Percentiles rank a stretch among this genome's conserved stretches.
Conservation (phyloP, 2,888 invertebrate genomes). For the Mongoloraphidia duomilia region DNA sequence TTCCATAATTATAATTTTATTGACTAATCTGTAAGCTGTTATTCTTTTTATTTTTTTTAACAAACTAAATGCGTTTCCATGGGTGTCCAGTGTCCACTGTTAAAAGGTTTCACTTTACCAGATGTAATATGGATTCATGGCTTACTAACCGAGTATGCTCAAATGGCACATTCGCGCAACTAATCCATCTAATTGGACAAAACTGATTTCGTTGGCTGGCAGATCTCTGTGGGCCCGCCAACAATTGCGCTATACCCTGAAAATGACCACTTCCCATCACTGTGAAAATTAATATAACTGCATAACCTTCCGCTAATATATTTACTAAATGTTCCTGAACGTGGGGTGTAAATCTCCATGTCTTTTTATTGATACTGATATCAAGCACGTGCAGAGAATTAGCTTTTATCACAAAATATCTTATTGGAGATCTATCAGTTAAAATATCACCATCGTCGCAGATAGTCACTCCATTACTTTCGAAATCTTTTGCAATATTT, state of each 20-base stretch:
- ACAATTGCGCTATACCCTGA: slow-evolving; percentile 17
- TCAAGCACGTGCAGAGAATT: slow-evolving; percentile 40
- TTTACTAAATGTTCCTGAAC: slow-evolving; percentile 46
- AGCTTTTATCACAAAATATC: slow-evolving; percentile 47
- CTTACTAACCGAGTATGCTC: slow-evolving; percentile 12
- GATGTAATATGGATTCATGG: too few relatives aligned
- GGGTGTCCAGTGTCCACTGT: too few relatives aligned
- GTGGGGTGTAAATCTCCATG: slow-evolving; percentile 43
- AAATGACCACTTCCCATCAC: slow-evolving; percentile 29
- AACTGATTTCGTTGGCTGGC: slow-evolving; percentile 8
- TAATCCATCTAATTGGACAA: slow-evolving; percentile 16
- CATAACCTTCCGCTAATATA: slow-evolving; percentile 26
- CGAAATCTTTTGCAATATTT: neutral
- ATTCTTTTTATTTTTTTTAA: too few relatives aligned
- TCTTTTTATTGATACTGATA: slow-evolving; percentile 35
- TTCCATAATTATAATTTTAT: too few relatives aligned
- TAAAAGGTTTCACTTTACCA: too few relatives aligned
- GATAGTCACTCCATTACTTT: slow-evolving; percentile 4
- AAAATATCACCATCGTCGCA: neutral
- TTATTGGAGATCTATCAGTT: slow-evolving; percentile 9
- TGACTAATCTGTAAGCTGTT: too few relatives aligned
- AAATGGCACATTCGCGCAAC: slow-evolving; percentile 12
- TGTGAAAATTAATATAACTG: slow-evolving; percentile 35
- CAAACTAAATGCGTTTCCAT: too few relatives aligned
- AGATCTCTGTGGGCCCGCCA: slow-evolving; percentile 5